Evolutionary conservation across 2,888 invertebrate species (phyloP).

Genomic region (Plagiodera versicolora): DNA sequence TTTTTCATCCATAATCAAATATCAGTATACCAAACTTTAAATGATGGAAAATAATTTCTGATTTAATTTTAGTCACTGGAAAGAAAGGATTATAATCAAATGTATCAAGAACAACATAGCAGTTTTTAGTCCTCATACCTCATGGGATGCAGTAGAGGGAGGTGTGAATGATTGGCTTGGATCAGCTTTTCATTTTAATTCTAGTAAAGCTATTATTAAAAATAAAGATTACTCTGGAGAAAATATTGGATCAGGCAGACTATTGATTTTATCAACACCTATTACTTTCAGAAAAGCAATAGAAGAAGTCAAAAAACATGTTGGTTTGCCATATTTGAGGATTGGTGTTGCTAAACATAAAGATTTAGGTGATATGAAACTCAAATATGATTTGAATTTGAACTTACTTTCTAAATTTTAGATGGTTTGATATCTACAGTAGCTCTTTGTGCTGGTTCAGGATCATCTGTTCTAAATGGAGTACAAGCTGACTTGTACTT

Average conservation of each 20-base stretch:
- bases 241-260: slow-evolving; percentile 58
- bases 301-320: slow-evolving; percentile 67
- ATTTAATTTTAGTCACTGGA: slow-evolving; percentile 62
- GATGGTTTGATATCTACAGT: slow-evolving; percentile 59
- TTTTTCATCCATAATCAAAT: no score
- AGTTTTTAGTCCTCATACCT: slow-evolving; percentile 91
- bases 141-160: slow-evolving; percentile 79
- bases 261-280: slow-evolving; percentile 57
- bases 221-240: slow-evolving; percentile 52
- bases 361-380: slow-evolving; percentile 39
- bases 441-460: slow-evolving; percentile 91
- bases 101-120: slow-evolving; percentile 85
- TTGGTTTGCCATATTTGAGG: slow-evolving; percentile 70
- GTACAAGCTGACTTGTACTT: slow-evolving; percentile 77
- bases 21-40: no score
- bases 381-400: no score
- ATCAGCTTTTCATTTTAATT: slow-evolving; percentile 60
- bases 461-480: slow-evolving; percentile 73
- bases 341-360: slow-evolving; percentile 65
- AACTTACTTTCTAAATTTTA: slow-evolving; percentile 40
- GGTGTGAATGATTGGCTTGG: slow-evolving; percentile 96
- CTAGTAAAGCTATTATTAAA: slow-evolving; percentile 38
- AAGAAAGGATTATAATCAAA: slow-evolving; percentile 77
- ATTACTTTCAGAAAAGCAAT: slow-evolving; percentile 66
- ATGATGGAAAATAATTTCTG: background rate